phyloP scores from a whole-genome alignment of 2,797 vertebrate genomes.

The Platalea minor region DNA sequence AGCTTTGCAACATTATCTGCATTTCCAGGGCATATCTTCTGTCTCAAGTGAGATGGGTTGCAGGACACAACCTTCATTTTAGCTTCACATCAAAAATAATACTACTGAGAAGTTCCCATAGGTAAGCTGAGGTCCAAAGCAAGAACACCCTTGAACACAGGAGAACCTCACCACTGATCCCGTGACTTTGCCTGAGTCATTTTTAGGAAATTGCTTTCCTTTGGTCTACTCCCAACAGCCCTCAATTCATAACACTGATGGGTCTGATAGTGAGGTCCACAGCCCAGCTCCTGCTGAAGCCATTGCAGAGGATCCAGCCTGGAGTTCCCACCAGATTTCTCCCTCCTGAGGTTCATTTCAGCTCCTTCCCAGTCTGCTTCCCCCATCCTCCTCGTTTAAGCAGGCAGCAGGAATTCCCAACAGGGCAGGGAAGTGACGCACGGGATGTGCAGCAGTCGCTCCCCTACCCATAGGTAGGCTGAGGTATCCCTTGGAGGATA shows the following conservation, averaged over 20 bases:
- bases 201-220: background rate
- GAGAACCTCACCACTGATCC: background rate
- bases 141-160: background rate
- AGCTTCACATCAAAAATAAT: background rate
- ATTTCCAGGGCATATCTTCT: background rate
- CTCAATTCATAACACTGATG: background rate
- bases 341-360: background rate
- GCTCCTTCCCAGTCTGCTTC: background rate
- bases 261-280: background rate
- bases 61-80: background rate
- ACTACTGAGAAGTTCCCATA: background rate
- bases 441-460: rapidly evolving
- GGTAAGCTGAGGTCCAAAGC: background rate
- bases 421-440: background rate
- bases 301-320: background rate
- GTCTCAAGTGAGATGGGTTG: background rate
- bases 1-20: background rate
- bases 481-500: background rate
- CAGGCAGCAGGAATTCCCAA: background rate
- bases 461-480: rapidly evolving
- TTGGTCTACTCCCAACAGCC: background rate
- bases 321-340: background rate
- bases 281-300: background rate
- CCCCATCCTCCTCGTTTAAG: background rate
- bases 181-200: background rate